Evolutionary conservation across 2,113 vertebrate species (phyloP), one percentile per base, ranked within the genome.

Genomic region (Naja naja): DNA sequence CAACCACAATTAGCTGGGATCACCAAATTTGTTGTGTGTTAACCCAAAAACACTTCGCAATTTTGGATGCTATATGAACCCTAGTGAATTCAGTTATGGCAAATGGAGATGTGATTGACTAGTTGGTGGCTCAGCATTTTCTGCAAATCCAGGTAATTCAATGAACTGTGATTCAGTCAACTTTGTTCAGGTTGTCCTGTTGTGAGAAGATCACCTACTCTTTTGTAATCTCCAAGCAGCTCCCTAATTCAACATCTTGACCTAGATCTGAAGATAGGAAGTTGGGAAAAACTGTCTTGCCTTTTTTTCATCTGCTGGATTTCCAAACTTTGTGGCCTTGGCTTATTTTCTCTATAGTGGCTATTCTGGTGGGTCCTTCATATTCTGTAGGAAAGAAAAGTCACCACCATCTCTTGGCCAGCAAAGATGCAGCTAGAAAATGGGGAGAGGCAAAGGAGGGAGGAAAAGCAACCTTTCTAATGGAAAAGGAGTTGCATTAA

Each of bases 401-500:
- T 43, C 34, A 43, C 74, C 34, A 10, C 45, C 7, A 11, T 22
- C 90, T 54, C 22, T 60, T 27, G 55, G 58, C 12, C 25, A n/a
- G 90, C 25, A 52, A 92, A 34, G 90, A 87, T 43, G 39, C 86
- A 52, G 87, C 64, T 52, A 18, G 89, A 11, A 43, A n/a, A 30
- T 25, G 85, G 22, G 0, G 16, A 7, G 52, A 0, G 3, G 25
- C 1, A 0, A 2, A 2, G 55, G 8, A 0, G 3, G 8, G 8
- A 11, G 25, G 53, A 27, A 60, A 39, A 27, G 34, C 93, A 4
- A 91, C 60, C 4, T 92, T 69, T 47, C 91, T 47, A 93, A 90
- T 88, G 93, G 85, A 94, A 89, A 85, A 88, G 74, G 90, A 95
- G 39, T 92, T 94, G 90, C 94, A 96, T 94, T 92, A 95, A 85